Conservation (phyloP, 2,797 vertebrate species). For the Ceyx erithaca region DNA sequence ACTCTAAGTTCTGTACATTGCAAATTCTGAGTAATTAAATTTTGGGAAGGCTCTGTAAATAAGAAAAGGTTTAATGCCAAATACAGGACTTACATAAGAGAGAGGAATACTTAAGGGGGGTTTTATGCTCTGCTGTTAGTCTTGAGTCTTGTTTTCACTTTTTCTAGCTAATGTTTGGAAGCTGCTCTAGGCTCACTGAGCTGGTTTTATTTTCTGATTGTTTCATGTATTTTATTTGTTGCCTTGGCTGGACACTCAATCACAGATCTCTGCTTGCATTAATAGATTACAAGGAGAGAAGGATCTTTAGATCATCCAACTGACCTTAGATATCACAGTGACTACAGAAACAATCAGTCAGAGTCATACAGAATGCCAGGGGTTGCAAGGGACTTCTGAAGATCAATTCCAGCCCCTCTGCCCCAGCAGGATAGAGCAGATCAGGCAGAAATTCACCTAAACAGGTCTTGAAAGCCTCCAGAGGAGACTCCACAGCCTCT, state of each 20-base stretch:
- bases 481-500: too few relatives aligned
- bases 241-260: not conserved
- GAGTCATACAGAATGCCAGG: too few relatives aligned
- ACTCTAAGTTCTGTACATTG: not conserved
- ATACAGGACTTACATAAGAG: fast-evolving
- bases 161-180: not conserved
- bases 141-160: not conserved
- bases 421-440: too few relatives aligned
- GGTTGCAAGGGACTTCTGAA: too few relatives aligned
- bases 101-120: not conserved
- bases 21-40: not conserved
- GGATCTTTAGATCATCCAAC: not conserved
- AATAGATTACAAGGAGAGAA: not conserved
- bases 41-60: not conserved
- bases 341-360: not conserved
- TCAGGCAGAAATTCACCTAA: too few relatives aligned
- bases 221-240: not conserved
- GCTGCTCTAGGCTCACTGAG: not conserved
- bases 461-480: too few relatives aligned
- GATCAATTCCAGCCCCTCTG: too few relatives aligned
- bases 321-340: not conserved
- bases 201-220: not conserved
- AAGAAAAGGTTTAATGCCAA: not conserved
- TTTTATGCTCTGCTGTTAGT: not conserved
- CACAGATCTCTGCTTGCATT: not conserved